These are phyloP conservation scores for Drosophila watanabei DNA, from an alignment of 1,140 invertebrate genomes.

Conservation along the genomic window DNA sequence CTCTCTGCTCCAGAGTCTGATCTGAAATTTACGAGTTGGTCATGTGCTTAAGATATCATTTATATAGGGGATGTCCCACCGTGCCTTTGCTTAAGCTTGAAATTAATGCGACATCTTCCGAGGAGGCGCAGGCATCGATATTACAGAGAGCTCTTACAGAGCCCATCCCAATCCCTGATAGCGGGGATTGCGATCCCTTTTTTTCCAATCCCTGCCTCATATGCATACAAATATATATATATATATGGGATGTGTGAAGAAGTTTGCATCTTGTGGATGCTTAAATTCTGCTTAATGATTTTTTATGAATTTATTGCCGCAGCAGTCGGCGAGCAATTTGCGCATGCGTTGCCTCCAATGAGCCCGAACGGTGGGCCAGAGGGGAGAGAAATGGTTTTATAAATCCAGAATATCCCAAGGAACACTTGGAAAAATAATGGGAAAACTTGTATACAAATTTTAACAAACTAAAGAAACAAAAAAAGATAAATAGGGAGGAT, in stretches of 20 bases:
- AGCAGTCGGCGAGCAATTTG: conserved; percentile 76
- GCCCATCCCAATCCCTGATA: conserved; percentile 29
- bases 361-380: conserved; percentile 52
- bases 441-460: neutral
- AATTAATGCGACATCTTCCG: conserved; percentile 71
- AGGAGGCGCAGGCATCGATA: conserved; percentile 25
- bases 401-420: conserved; percentile 40
- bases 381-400: neutral
- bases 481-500: too few relatives aligned
- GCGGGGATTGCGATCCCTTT: conserved; percentile 2
- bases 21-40: conserved; percentile 60
- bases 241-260: conserved; percentile 29
- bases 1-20: neutral
- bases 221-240: too few relatives aligned
- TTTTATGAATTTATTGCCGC: conserved; percentile 81
- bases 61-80: conserved; percentile 34
- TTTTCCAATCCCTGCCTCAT: conserved; percentile 18
- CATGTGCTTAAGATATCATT: conserved; percentile 70
- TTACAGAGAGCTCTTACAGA: conserved; percentile 38
- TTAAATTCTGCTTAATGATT: conserved; percentile 78
- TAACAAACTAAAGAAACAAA: too few relatives aligned
- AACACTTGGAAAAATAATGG: conserved; percentile 36
- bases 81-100: conserved; percentile 62
- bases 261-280: conserved; percentile 56
- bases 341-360: conserved; percentile 80